phyloP scores from a whole-genome alignment of 2,113 vertebrate species.

The Sphyrna mokarran region DNA sequence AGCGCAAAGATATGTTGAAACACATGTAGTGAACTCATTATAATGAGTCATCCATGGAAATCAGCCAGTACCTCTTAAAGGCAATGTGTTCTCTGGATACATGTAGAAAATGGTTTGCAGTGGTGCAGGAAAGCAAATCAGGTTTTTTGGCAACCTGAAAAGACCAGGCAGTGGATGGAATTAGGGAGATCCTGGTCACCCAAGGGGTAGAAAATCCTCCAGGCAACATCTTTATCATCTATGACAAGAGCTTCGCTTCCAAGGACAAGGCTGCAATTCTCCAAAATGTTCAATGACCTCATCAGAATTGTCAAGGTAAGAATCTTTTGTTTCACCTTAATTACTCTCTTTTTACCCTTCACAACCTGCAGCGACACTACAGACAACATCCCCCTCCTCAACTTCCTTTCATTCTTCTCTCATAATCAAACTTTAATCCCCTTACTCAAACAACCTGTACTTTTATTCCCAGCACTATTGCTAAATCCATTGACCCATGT shows the following conservation, averaged over 20 bases:
- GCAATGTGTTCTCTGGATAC: background rate
- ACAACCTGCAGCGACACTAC: background rate
- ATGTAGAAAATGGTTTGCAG: background rate
- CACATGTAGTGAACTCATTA: background rate
- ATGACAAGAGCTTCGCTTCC: background rate
- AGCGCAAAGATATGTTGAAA: background rate
- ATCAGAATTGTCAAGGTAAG: background rate
- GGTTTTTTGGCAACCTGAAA: background rate
- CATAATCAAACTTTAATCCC: background rate
- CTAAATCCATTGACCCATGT: background rate
- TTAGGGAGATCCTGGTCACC: background rate
- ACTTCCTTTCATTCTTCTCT: background rate
- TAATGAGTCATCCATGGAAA: background rate
- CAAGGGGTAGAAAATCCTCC: background rate
- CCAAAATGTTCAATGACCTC: background rate
- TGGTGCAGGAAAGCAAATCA: too few relatives aligned
- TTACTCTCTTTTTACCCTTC: background rate
- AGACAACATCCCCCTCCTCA: background rate
- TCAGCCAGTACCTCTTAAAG: background rate
- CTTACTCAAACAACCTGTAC: background rate
- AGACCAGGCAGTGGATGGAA: background rate
- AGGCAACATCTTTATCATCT: background rate
- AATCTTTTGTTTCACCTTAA: background rate
- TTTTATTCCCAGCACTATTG: background rate
- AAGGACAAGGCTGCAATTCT: background rate